Evolutionary conservation across 2,113 vertebrate genomes (phyloP).

Genomic region (Sceloporus undulatus): DNA sequence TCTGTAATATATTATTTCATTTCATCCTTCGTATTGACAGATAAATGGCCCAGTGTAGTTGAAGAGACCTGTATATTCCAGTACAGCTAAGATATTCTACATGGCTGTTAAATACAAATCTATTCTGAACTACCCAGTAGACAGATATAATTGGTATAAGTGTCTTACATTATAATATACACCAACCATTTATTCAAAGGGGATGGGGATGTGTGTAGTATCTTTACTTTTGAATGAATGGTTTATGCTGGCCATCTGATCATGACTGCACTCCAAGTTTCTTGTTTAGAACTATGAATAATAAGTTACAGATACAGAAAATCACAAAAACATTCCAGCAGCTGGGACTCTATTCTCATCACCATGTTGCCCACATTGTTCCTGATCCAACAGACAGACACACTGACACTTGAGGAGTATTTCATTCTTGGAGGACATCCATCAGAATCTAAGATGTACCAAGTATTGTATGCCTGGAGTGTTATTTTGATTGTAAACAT

Average conservation of each 20-base stretch:
- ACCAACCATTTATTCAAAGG: neutral
- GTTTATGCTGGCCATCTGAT: neutral
- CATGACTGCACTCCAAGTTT: neutral
- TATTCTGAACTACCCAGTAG: neutral
- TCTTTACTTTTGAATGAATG: neutral
- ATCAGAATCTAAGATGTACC: neutral
- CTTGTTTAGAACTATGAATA: neutral
- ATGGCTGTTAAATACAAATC: neutral
- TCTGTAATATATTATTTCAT: conserved; percentile 40
- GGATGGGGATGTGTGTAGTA: neutral
- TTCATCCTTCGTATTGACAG: neutral
- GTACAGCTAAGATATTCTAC: neutral
- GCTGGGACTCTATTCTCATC: neutral
- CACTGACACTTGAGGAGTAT: neutral
- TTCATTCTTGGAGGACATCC: neutral
- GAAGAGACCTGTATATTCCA: neutral
- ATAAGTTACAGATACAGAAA: neutral
- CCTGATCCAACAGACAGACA: neutral
- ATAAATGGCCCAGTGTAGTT: neutral
- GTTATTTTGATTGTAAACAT: neutral
- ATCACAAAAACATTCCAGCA: neutral
- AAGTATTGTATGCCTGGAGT: neutral
- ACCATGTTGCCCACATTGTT: neutral
- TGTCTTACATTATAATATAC: neutral
- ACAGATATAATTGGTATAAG: neutral